Evolutionary conservation across 37 sponge, comb jelly and placozoan species (phyloP), one percentile per base, ranked within the genome.

Genomic region (Spongia lamella): DNA sequence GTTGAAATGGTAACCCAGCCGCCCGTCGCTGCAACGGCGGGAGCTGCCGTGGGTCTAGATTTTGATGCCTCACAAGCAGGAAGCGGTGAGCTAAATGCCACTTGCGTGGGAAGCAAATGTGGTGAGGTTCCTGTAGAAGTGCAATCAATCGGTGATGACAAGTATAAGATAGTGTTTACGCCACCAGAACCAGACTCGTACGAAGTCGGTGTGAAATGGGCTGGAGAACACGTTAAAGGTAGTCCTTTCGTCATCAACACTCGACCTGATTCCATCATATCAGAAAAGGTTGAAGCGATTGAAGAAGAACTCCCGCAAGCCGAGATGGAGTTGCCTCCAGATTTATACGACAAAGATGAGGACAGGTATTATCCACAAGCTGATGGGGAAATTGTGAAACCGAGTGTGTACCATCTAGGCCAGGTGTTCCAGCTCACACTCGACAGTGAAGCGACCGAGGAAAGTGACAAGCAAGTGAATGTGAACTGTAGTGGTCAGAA

Each of bases 31-130:
- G 50, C 73, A 1, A 78, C 72, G 1, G 32, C 73, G 7, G 36
- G 66, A 14, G 16, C 72, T 29, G 57, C 72, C 0, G 17, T 84
- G 14, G 11, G 29, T 20, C 79, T 39, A 70, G 56, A 62, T 21
- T 61, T 84, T 56, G 90, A 90, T 72, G 72, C 81, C 19, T 43
- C 66, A 33, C 27, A 90, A 21, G 90, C 87, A 26, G 89, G 29
- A 15, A 58, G 50, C 1, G 78, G 68, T 16, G n/a, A 30, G 11
- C 35, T 90, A 38, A 40, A 54, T 22, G 91, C 75, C 17, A 68
- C 38, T 53, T 82, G 64, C 24, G 20, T 14, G 9, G 91, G 91
- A 53, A 79, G 77, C 13, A 66, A 58, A 24, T 66, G 60, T 53
- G 86, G 91, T 0, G 53, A 35, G 38, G 61, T 33, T 0, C 31